phyloP scores from a whole-genome alignment of 2,797 vertebrate species.

The Gorsachius magnificus region DNA sequence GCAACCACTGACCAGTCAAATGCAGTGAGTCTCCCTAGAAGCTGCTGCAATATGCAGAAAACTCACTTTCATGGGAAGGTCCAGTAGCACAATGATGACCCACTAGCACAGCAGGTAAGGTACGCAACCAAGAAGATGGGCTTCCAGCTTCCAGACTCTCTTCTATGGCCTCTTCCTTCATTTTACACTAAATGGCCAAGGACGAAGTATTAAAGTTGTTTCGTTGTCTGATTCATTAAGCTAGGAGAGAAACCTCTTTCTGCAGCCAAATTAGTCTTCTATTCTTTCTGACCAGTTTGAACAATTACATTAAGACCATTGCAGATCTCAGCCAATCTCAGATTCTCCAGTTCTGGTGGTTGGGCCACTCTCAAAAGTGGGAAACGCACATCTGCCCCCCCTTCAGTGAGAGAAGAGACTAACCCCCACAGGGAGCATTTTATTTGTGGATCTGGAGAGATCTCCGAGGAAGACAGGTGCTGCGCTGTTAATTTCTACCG shows the following conservation, averaged over 20 bases:
- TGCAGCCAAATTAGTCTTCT: conserved; percentile 4
- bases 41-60: not conserved
- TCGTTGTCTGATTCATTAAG: not conserved
- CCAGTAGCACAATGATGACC: not conserved
- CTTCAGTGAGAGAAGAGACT: not conserved
- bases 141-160: not conserved
- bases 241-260: not conserved
- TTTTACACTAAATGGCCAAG: not conserved
- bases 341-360: not conserved
- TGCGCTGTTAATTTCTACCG: not conserved
- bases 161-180: not conserved
- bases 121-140: not conserved
- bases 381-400: not conserved
- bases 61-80: not conserved
- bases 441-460: not conserved
- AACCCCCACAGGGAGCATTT: not conserved
- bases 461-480: not conserved
- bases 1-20: not conserved
- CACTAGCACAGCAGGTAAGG: not conserved
- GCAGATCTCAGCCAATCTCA: not conserved
- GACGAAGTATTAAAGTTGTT: not conserved
- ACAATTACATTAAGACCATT: not conserved
- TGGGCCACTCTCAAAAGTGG: not conserved
- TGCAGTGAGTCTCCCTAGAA: not conserved
- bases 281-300: not conserved